phyloP scores from a whole-genome alignment of 2,113 vertebrate species.

The Takifugu bimaculatus region DNA sequence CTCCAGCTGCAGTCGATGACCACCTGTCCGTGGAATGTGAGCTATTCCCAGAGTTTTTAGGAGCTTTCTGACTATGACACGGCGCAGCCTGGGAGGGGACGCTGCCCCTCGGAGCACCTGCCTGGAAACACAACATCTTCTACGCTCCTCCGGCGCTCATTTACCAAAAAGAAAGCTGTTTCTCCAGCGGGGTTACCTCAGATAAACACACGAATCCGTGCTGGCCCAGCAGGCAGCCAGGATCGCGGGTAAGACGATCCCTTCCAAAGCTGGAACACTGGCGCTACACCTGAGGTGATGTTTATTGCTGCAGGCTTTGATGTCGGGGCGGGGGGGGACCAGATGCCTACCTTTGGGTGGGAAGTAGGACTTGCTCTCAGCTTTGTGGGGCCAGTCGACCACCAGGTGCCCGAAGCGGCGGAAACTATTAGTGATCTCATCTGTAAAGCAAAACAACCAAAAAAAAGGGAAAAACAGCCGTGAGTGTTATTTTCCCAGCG shows the following conservation, averaged over 20 bases:
- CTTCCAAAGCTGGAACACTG: conserved; percentile 7
- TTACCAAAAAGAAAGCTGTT: conserved; percentile 6
- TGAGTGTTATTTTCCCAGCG: conserved; percentile 3
- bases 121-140: neutral
- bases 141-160: conserved; percentile 26
- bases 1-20: conserved; percentile 63
- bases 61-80: conserved; percentile 63
- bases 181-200: conserved; percentile 10
- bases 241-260: conserved; percentile 46
- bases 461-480: neutral
- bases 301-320: conserved; percentile 51
- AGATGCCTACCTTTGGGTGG: conserved; percentile 93
- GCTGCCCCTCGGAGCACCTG: conserved; percentile 28
- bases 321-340: conserved; percentile 26
- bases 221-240: conserved; percentile 26
- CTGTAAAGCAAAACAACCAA: conserved; percentile 63
- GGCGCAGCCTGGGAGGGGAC: conserved; percentile 13
- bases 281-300: conserved; percentile 20
- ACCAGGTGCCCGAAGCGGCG: conserved; percentile 97
- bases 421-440: conserved; percentile 99
- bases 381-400: conserved; percentile 99
- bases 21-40: conserved; percentile 64
- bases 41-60: conserved; percentile 68
- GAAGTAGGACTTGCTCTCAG: conserved; percentile 99
- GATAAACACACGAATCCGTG: conserved; percentile 38